Evolutionary conservation across 2,113 vertebrate genomes (phyloP), one percentile per base, ranked within the genome.

Genomic region (Callipepla squamata): DNA sequence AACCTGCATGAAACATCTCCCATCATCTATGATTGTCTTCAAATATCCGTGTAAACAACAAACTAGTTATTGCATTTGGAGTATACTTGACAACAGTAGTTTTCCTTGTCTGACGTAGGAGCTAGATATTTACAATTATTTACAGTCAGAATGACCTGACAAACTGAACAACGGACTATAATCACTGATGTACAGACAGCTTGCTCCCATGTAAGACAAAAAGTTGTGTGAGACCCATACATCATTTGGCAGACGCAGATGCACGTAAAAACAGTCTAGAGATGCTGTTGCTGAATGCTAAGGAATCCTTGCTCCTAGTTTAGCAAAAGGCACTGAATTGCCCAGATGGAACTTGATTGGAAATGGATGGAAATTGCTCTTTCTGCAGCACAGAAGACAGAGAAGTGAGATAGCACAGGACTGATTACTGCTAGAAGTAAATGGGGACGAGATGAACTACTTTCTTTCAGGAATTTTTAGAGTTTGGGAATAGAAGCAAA

Each of bases 341-440:
- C 40, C 45, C 40, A 38, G 44, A 13, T 44, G 45, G 47, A 80
- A 89, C 83, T n/a, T 17, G 42, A 30, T 44, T 69, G 42, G 45
- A 92, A 93, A 86, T 61, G 16, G 34, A 44, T 65, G 30, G 65
- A 93, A 89, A 93, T 91, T 72, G 32, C 26, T 40, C 53, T 81
- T 89, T 81, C n/a, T 57, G 11, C 7, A 14, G 28, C 34, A 51
- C 14, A 61, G 61, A 84, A 25, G 57, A 70, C 23, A 67, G 21
- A 28, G 11, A 5, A 68, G 17, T 50, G 61, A 92, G 47, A 77
- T 36, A 30, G 40, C 74, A 79, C 2, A 61, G 47, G 80, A 38
- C 20, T 78, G 57, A 61, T 72, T 55, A 44, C 11, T 84, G 20
- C 34, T 70, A 23, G 34, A 80, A 30, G 67, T 42, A 47, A 85